phyloP scores from a whole-genome alignment of 2,888 invertebrate species.

The Netelia inedita region DNA sequence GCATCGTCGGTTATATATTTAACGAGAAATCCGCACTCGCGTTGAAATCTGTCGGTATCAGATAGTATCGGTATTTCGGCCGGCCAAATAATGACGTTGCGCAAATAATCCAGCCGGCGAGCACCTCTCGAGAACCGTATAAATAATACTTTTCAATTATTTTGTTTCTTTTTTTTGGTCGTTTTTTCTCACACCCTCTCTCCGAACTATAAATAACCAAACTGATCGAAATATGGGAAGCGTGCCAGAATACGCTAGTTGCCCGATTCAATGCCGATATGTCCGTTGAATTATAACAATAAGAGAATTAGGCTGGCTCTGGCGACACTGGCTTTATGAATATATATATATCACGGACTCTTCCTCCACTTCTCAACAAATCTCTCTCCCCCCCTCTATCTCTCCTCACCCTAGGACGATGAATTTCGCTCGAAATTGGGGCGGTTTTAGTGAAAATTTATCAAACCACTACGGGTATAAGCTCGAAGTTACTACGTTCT shows the following conservation, averaged over 20 bases:
- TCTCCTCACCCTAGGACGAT: not conserved
- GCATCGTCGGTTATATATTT: too few species aligned
- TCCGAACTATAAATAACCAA: not conserved
- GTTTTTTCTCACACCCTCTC: too few species aligned
- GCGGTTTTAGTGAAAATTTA: slow-evolving; percentile 21
- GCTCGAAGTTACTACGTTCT: slow-evolving; percentile 16
- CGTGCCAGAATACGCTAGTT: not conserved
- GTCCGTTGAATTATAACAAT: not conserved
- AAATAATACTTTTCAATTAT: not conserved
- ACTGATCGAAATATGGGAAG: not conserved
- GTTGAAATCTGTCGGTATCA: too few species aligned
- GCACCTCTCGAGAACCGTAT: not conserved
- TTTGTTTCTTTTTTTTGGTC: not conserved
- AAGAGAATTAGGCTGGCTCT: slow-evolving; percentile 14
- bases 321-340: not conserved
- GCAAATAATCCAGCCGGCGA: not conserved
- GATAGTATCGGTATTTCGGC: too few species aligned
- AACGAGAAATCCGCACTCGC: too few species aligned
- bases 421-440: not conserved
- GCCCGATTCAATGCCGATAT: not conserved
- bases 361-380: not conserved
- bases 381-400: not conserved
- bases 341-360: slow-evolving; percentile 13
- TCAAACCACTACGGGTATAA: slow-evolving; percentile 3
- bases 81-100: not conserved